Evolutionary conservation across 2,797 vertebrate species (phyloP), one percentile per base, ranked within the genome.

Genomic region (Miichthys miiuy): DNA sequence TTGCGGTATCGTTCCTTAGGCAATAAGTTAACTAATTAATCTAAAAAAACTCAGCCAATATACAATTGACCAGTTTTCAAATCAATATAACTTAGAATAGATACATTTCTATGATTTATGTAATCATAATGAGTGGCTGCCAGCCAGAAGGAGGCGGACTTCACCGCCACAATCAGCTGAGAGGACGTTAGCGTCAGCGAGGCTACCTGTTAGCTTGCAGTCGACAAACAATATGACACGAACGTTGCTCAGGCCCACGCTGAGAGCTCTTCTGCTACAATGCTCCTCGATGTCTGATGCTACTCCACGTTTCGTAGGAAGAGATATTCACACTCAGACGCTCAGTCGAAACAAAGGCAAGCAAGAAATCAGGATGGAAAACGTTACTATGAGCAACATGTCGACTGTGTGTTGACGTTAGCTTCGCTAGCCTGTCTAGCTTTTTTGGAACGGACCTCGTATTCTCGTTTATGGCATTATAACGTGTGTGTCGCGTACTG

Each of bases 321-420:
- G 69, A n/a, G 3, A 12, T 0, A 46, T 89, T 47, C 73, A 66
- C 20, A n/a, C 42, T 27, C 88, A 71, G 56, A 79, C 48, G 72
- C 9, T 1, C 17, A 1, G 60, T 60, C 55, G 16, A 23, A 75
- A 66, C 58, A 90, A 92, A 91, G 91, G 91, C 88, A 90, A 90
- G 89, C 51, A 11, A 44, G 18, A 60, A 3, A 25, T 18, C 0
- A 18, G 6, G 0, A 64, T 23, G 51, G 44, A 50, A 50, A 30
- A 8, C 13, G 6, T 12, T 55, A 16, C 6, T 3, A 2, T 7
- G 10, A 21, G 20, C 54, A 21, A 18, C 3, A 58, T 6, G 42
- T 3, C 25, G 1, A 47, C 7, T 2, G 61, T 0, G 21, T n/a
- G 2, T 47, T 67, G 2, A 56, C 52, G 27, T 72, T 83, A 87